Evolutionary conservation across 2,113 vertebrate species (phyloP).

Genomic region (Butorides virescens): DNA sequence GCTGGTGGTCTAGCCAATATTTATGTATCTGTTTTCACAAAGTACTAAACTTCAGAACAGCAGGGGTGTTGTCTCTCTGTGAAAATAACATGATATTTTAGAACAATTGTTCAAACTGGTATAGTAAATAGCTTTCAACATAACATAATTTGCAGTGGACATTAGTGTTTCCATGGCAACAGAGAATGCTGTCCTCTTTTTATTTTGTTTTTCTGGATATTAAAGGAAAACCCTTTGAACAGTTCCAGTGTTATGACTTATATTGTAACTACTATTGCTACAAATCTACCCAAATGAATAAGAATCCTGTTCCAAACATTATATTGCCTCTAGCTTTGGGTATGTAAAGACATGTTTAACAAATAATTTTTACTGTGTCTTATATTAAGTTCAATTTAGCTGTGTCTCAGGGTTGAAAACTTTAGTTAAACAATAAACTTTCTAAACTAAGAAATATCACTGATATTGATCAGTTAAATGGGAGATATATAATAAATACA

Average conservation of each 20-base stretch:
- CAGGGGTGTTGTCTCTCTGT: neutral
- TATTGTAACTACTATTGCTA: neutral
- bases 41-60: constrained; percentile 14
- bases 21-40: constrained; percentile 11
- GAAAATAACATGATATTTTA: constrained; percentile 24
- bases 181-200: neutral
- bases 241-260: neutral
- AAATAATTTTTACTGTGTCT: neutral
- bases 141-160: neutral
- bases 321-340: neutral
- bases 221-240: neutral
- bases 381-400: neutral
- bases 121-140: neutral
- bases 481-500: neutral
- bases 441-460: neutral
- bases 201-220: neutral
- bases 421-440: neutral
- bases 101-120: neutral
- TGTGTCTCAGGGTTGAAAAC: neutral
- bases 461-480: neutral
- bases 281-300: neutral
- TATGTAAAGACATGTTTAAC: neutral
- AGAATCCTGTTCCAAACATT: neutral
- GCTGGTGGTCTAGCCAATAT: neutral
- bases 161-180: neutral